phyloP scores from a whole-genome alignment of 1,140 invertebrate genomes.

The Brachionus paranguensis region DNA sequence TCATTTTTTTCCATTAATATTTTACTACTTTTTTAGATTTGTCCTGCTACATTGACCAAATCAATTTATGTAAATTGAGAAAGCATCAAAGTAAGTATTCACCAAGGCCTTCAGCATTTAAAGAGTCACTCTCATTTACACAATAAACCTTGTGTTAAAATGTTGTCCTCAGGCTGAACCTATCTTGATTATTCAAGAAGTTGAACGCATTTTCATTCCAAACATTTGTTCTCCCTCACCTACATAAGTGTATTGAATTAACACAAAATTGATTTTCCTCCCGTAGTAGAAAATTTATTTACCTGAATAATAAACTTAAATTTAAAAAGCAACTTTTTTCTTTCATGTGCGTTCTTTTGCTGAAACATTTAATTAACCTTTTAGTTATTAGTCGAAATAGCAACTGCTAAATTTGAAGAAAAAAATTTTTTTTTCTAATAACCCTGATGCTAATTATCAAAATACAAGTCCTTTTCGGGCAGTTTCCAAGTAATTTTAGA shows the following conservation, averaged over 20 bases:
- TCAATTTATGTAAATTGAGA: no score
- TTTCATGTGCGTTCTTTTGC: background rate
- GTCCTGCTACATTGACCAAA: no score
- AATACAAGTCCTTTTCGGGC: background rate
- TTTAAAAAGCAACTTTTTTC: constrained; percentile 9
- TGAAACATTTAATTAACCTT: constrained; percentile 32
- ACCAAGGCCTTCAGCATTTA: no score
- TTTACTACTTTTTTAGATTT: no score
- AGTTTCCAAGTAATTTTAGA: background rate
- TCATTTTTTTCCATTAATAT: no score
- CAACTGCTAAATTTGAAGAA: background rate
- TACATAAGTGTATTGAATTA: background rate
- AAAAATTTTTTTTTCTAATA: background rate
- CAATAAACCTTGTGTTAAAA: background rate
- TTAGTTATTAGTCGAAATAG: background rate
- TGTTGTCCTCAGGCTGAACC: background rate
- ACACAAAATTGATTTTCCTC: constrained; percentile 1
- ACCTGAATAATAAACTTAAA: constrained; percentile 8
- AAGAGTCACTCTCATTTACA: background rate
- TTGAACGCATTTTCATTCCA: background rate
- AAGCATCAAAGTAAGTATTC: no score
- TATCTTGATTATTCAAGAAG: background rate
- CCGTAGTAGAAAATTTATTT: background rate
- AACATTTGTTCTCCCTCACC: background rate
- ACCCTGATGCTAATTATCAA: background rate